Base-by-base conservation (phyloP, 2,113 vertebrate species). In the Helogale parvula region DNA sequence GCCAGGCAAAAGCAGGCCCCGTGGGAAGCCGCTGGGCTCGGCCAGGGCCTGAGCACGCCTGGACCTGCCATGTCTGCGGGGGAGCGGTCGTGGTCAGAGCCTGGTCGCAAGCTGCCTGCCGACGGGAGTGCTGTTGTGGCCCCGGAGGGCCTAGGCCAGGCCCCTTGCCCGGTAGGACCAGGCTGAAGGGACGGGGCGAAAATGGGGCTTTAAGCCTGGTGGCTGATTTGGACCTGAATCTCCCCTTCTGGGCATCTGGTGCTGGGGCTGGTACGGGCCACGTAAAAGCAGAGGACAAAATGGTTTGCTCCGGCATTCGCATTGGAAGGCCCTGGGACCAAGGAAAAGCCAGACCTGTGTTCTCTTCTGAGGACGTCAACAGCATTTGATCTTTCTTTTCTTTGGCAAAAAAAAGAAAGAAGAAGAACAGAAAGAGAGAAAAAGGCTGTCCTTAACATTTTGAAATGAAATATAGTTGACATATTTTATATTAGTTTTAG, bases 61-160 rank as follows among this genome's bases (percentile, higher is more conserved):
- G 21, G 6, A 93, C 92, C 74, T 94, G 87, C 47, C 45, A 4
- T n/a, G 17, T 54, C 50, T 60, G 10, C 19, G 31, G 29, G 13
- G 54, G 41, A 52, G 45, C 2, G 0, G 80, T 21, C 71, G 79
- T 41, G 41, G 41, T 41, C 45, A 10, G 80, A 52, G 63, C 72
- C 60, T 50, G 80, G 76, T 33, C 27, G 16, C 38, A 82, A 82
- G 66, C 54, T 4, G 3, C 88, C 71, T 93, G 60, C 77, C 29
- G 23, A 47, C 2, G 3, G 57, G 33, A 38, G 27, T 0, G 0
- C 69, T 25, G 11, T 66, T 33, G 31, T 33, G 16, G 9, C 1
- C 2, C 0, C 13, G n/a, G 66, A 45, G 57, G 66, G 33, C 25
- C 35, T 63, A 31, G 15, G 17, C 65, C 33, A 15, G 90, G 52